Base-by-base conservation (phyloP, 2,113 vertebrate genomes). In the Ornithorhynchus anatinus region DNA sequence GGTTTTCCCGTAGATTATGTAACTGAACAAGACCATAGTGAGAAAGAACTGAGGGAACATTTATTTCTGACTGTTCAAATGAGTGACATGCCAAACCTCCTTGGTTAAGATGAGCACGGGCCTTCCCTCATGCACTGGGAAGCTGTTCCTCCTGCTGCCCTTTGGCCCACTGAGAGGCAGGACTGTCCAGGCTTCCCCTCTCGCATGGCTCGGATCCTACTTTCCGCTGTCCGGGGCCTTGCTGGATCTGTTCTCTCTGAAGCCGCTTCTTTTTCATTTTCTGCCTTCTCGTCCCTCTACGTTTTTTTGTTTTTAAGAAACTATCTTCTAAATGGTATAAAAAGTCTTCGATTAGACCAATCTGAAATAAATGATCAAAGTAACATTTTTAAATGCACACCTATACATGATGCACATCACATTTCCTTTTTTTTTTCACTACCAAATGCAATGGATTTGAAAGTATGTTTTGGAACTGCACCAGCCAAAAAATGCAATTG, bases 271-370 rank as follows among this genome's bases (percentile, higher is more conserved):
- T 79, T 79, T 82, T 90, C 31, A 33, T 83, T 64, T 74, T 89
- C 74, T 91, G 78, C 32, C 38, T 90, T 59, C 59, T 84, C 57
- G 76, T 79, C 22, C 2, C 69, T 88, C 72, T 86, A 43, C 60
- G 67, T 51, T 79, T 91, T 82, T 92, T 90, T 3, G 70, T 91
- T 81, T 83, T 90, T 61, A 91, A 69, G 84, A 88, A 94, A 70
- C 63, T 83, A 36, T 90, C 89, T 83, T 94, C 93, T 79, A 69
- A 47, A 61, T 86, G 73, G 59, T 92, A 87, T 20, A 94, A 52
- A 68, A 89, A 87, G 38, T 92, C 92, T 90, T 95, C 84, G 76
- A 92, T 89, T 80, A 77, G 76, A 56, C 88, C 90, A 76, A 91
- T 79, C 90, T 89, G 66, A 29, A 89, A 75, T 36, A 84, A 56